A percentile compares a stretch with the other conserved stretches of the same genome.
Conservation (phyloP, 2,888 invertebrate species). For the Campopleginae sp. region DNA sequence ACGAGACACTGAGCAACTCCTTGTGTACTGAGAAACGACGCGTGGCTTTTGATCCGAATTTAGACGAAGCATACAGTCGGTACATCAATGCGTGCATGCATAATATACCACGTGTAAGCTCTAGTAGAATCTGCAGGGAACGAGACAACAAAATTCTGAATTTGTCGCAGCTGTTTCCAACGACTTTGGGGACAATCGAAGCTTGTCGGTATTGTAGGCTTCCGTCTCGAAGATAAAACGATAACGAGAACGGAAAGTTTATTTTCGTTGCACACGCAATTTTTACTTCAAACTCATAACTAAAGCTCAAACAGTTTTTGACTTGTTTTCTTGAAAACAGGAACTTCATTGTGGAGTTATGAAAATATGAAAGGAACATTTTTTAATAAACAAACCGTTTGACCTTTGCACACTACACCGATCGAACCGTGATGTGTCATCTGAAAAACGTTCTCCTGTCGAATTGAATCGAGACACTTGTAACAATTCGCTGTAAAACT, state of each 20-base stretch:
- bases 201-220: constrained; percentile 69
- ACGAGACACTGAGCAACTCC: constrained; percentile 58
- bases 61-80: constrained; percentile 41
- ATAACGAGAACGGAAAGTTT: constrained; percentile 64
- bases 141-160: constrained; percentile 65
- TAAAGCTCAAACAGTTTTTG: not conserved
- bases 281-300: not conserved
- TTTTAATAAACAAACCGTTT: not conserved
- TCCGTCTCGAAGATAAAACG: constrained; percentile 70
- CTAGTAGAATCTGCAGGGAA: constrained; percentile 54
- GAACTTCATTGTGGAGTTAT: not conserved
- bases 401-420: not conserved
- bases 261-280: constrained; percentile 48
- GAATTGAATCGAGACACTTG: too few relatives aligned
- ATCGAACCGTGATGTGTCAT: not conserved
- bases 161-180: constrained; percentile 74
- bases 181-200: constrained; percentile 72
- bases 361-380: not conserved
- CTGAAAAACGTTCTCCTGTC: not conserved
- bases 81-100: constrained; percentile 15
- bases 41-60: constrained; percentile 69
- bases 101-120: constrained; percentile 12
- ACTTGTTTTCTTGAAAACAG: not conserved
- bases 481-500: not conserved
- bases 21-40: constrained; percentile 53